phyloP scores from a whole-genome alignment of 2,113 vertebrate genomes.

The Corythoichthys intestinalis region DNA sequence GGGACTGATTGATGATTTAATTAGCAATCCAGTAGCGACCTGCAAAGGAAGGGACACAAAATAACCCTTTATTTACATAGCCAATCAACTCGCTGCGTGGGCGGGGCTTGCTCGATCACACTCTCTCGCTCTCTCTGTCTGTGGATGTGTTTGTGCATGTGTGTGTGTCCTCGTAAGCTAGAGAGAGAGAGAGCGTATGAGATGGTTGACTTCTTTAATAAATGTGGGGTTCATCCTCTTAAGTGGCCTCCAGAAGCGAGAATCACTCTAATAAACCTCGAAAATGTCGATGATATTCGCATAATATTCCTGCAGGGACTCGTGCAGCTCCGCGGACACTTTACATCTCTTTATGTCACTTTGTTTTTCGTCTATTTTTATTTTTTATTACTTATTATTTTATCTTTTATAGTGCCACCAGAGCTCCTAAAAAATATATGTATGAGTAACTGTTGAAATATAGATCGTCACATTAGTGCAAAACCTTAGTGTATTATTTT shows the following conservation, averaged over 20 bases:
- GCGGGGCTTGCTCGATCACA: constrained; percentile 75
- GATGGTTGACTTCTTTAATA: constrained; percentile 50
- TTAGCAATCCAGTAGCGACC: constrained; percentile 94
- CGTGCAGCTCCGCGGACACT: constrained; percentile 27
- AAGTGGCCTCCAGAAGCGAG: constrained; percentile 31
- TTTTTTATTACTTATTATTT: neutral
- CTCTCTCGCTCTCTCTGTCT: constrained; percentile 17
- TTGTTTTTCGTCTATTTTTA: neutral
- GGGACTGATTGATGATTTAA: constrained; percentile 98
- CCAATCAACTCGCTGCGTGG: constrained; percentile 87
- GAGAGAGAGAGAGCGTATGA: constrained; percentile 12
- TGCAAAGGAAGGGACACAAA: constrained; percentile 66
- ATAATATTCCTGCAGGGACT: constrained; percentile 21
- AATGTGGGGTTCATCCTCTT: constrained; percentile 46
- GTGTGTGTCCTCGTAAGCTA: neutral
- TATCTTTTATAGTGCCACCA: neutral
- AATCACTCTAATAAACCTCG: constrained; percentile 25
- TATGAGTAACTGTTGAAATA: constrained; percentile 8
- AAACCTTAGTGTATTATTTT: neutral
- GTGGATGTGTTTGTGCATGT: neutral
- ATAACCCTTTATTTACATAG: constrained; percentile 86
- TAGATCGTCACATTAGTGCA: neutral
- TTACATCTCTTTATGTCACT: constrained; percentile 33
- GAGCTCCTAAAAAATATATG: neutral
- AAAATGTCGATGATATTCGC: constrained; percentile 15